Evolutionary conservation across 2,113 vertebrate species (phyloP).

Genomic region (Ancistrus triradiatus): DNA sequence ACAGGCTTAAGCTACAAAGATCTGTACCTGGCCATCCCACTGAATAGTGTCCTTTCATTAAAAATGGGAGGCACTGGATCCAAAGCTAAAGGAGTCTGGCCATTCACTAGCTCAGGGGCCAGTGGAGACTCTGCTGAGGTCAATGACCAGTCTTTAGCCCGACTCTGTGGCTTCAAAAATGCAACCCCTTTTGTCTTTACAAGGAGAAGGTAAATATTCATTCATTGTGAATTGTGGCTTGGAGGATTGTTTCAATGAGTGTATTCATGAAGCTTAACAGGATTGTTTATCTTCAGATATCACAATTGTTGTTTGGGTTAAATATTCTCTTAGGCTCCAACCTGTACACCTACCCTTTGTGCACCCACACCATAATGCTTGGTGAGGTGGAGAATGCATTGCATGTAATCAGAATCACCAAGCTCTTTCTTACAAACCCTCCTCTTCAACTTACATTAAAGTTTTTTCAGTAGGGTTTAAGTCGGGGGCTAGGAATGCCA

Average conservation of each 20-base stretch:
- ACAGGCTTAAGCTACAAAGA: slow-evolving; percentile 28
- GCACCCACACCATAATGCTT: too few species aligned
- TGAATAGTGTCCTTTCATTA: slow-evolving; percentile 65
- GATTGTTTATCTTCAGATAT: neutral
- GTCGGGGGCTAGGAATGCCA: too few species aligned
- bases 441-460: too few species aligned
- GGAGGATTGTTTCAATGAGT: neutral
- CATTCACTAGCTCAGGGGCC: slow-evolving; percentile 73
- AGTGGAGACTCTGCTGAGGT: slow-evolving; percentile 66
- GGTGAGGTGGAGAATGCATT: too few species aligned
- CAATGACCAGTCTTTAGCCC: slow-evolving; percentile 78
- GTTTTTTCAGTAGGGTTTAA: too few species aligned
- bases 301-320: too few species aligned
- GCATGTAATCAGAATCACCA: too few species aligned
- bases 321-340: too few species aligned
- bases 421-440: too few species aligned
- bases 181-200: slow-evolving; percentile 87
- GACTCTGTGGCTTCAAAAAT: slow-evolving; percentile 69
- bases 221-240: neutral
- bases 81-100: slow-evolving; percentile 84
- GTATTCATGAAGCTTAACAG: neutral
- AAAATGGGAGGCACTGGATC: slow-evolving; percentile 89
- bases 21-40: slow-evolving; percentile 17
- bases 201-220: slow-evolving; percentile 76
- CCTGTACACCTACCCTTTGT: too few species aligned